These are phyloP conservation scores for Doryteuthis pealeii DNA, from an alignment of 1,140 invertebrate species.

Conservation along the genomic window DNA sequence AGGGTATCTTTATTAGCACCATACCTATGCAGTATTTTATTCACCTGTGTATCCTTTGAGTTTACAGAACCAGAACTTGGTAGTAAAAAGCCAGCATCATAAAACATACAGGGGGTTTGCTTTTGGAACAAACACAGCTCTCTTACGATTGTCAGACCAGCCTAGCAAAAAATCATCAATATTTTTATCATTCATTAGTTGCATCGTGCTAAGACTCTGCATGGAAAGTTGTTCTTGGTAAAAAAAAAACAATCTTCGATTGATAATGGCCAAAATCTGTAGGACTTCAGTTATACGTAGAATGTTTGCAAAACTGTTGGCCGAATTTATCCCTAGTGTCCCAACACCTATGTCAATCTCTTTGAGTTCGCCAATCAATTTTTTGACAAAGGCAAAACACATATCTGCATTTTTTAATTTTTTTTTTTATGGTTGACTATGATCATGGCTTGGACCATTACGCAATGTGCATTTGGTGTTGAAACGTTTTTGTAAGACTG, in stretches of 20 bases:
- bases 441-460: too few relatives aligned
- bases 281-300: slow-evolving; percentile 80
- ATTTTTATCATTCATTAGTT: slow-evolving; percentile 70
- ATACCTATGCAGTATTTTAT: slow-evolving; percentile 61
- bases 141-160: slow-evolving; percentile 88
- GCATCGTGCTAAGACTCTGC: slow-evolving; percentile 35
- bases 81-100: slow-evolving; percentile 86
- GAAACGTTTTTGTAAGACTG: too few relatives aligned
- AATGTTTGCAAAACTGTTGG: slow-evolving; percentile 73
- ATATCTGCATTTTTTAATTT: too few relatives aligned
- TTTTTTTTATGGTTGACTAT: too few relatives aligned
- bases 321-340: slow-evolving; percentile 82
- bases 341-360: slow-evolving; percentile 67
- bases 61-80: slow-evolving; percentile 79
- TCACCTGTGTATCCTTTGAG: slow-evolving; percentile 30
- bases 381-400: slow-evolving; percentile 84
- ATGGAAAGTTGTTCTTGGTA: slow-evolving; percentile 41
- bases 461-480: too few relatives aligned
- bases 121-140: slow-evolving; percentile 80
- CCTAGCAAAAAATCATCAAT: slow-evolving; percentile 79
- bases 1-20: slow-evolving; percentile 59
- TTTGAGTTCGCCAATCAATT: slow-evolving; percentile 80
- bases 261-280: slow-evolving; percentile 76
- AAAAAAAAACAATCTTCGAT: slow-evolving; percentile 76
- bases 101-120: slow-evolving; percentile 78